Conservation (phyloP, 1,140 invertebrate genomes). For the Reticulitermes speratus region DNA sequence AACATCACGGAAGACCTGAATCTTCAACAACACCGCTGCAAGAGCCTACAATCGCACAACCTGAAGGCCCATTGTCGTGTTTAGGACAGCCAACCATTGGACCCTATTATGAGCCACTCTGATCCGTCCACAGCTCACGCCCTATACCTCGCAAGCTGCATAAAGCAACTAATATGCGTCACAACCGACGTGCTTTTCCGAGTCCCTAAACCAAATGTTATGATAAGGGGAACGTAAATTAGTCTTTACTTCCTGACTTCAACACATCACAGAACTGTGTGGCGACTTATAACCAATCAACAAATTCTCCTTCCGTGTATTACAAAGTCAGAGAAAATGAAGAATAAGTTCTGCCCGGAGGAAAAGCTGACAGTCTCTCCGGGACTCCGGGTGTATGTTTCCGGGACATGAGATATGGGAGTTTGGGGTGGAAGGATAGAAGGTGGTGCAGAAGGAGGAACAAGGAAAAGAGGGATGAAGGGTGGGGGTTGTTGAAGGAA, state of each 20-base stretch:
- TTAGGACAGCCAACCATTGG: no score
- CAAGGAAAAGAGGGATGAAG: background rate
- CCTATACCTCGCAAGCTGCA: no score
- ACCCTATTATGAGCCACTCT: no score
- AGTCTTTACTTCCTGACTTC: background rate
- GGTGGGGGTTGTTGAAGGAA: slow-evolving; percentile 24
- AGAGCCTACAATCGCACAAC: no score
- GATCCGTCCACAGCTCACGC: no score
- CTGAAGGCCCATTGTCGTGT: no score
- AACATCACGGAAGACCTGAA: no score
- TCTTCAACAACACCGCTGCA: no score
- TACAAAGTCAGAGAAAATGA: slow-evolving; percentile 18
- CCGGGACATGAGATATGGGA: slow-evolving; percentile 28
- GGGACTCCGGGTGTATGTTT: slow-evolving; percentile 26
- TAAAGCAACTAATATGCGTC: no score
- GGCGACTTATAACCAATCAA: background rate
- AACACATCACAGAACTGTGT: background rate
- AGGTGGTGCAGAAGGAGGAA: background rate
- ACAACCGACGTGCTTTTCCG: no score
- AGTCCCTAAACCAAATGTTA: no score
- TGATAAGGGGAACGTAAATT: no score
- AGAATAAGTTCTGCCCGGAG: slow-evolving; percentile 22
- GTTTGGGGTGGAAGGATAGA: background rate
- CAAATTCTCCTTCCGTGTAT: background rate
- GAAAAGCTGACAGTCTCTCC: slow-evolving; percentile 28